A percentile compares a stretch with the other conserved stretches of the same genome.
These are phyloP conservation scores for Heliconius hortense DNA, from an alignment of 2,888 invertebrate genomes.

Conservation along the genomic window DNA sequence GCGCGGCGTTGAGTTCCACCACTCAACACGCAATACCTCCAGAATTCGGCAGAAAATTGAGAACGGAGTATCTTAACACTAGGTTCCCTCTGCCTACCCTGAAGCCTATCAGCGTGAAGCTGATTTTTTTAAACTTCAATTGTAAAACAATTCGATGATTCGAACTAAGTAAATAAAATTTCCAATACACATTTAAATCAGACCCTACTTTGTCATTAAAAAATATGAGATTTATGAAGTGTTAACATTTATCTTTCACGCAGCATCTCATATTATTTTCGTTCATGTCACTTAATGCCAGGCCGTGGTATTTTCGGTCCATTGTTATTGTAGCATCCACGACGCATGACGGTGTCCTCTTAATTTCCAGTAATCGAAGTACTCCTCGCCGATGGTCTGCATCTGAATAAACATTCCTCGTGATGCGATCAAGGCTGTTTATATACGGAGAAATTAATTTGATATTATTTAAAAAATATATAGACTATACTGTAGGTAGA, in stretches of 20 bases:
- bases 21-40: no score
- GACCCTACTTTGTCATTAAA: constrained; percentile 30
- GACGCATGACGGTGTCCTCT: constrained; percentile 69
- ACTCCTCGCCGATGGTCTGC: constrained; percentile 70
- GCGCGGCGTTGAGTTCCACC: no score
- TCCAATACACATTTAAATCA: background rate
- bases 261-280: constrained; percentile 58
- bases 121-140: no score
- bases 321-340: constrained; percentile 78
- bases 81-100: no score
- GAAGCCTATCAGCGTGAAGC: no score
- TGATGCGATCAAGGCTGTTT: constrained; percentile 55
- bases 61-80: no score
- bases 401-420: constrained; percentile 77
- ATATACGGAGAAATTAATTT: constrained; percentile 28
- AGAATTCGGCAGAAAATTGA: no score
- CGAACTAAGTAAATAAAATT: background rate
- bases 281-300: constrained; percentile 56
- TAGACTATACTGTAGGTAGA: no score
- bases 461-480: background rate
- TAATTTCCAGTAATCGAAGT: constrained; percentile 80
- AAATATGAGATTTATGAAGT: constrained; percentile 35
- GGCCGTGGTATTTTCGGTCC: constrained; percentile 69
- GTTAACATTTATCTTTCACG: constrained; percentile 45
- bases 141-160: background rate